Conservation (phyloP, 2,113 vertebrate species). For the Vombatus ursinus region DNA sequence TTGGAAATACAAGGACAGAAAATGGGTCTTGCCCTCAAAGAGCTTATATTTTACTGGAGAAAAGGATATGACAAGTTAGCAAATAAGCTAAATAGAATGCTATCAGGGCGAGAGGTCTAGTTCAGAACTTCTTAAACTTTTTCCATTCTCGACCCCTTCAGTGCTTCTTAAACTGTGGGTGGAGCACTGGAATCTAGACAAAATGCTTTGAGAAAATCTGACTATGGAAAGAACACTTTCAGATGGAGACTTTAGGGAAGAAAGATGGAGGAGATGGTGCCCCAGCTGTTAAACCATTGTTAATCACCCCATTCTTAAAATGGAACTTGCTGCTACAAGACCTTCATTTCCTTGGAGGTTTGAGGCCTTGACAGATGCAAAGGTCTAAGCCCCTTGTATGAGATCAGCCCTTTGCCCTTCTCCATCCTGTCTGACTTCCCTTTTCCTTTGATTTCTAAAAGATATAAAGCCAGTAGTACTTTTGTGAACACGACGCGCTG, state of each 20-base stretch:
- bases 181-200: too few relatives aligned
- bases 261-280: neutral
- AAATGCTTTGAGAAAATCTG: neutral
- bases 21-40: neutral
- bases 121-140: too few relatives aligned
- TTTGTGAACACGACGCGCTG: neutral
- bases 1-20: too few relatives aligned
- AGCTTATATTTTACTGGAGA: neutral
- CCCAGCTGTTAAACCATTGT: neutral
- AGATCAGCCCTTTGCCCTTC: neutral
- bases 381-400: neutral
- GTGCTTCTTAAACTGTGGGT: too few relatives aligned
- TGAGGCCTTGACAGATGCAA: too few relatives aligned
- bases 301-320: neutral
- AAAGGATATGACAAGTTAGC: neutral
- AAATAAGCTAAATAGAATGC: neutral
- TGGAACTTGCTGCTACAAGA: neutral
- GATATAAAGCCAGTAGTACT: neutral
- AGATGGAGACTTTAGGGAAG: neutral
- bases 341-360: too few relatives aligned
- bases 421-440: neutral
- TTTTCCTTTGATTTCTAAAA: neutral
- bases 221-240: neutral
- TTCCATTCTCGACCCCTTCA: too few relatives aligned
- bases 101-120: neutral